Evolutionary conservation across 2,113 vertebrate species (phyloP), one percentile per base, ranked within the genome.

Genomic region (Pampusana beccarii): DNA sequence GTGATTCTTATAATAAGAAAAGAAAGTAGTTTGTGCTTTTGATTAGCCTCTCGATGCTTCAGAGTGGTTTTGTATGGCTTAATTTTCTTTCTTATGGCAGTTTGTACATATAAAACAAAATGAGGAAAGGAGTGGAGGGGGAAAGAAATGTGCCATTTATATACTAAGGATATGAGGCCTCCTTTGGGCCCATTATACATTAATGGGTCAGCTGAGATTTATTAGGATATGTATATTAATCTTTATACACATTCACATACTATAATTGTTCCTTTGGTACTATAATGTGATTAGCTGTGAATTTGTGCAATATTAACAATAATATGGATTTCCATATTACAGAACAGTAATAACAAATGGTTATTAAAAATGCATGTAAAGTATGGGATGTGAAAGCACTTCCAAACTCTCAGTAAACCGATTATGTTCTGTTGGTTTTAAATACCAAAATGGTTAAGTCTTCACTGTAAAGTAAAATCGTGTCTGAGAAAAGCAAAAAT

Each of bases 171-270:
- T 97, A 92, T 87, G 95, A 97, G 92, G 95, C 90, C 91, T 97
- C 97, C 95, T 98, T 97, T 97, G 98, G 97, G 97, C 56, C 96
- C 96, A 97, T 98, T 98, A 97, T 91, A 95, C 96, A 97, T 97
- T 98, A 98, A 98, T 98, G 97, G 97, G 97, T 97, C 98, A 97
- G 91, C 93, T 97, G 98, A 98, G 97, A 96, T 97, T 97, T 97
- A 97, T 96, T 97, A 97, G 95, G 86, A 92, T 97, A 97, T 97
- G 97, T 97, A 92, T 97, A 98, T 98, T 98, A 98, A 98, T 98
- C 98, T 98, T 97, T 97, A 97, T 95, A 96, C 96, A 90, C 97
- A 95, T 97, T 97, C 97, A 92, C 95, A 95, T 94, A 88, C 93
- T 48, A 58, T 95, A 97, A 97, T 95, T 97, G 97, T 96, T 98